phyloP scores from a whole-genome alignment of 2,113 vertebrate species.

The Tichodroma muraria region DNA sequence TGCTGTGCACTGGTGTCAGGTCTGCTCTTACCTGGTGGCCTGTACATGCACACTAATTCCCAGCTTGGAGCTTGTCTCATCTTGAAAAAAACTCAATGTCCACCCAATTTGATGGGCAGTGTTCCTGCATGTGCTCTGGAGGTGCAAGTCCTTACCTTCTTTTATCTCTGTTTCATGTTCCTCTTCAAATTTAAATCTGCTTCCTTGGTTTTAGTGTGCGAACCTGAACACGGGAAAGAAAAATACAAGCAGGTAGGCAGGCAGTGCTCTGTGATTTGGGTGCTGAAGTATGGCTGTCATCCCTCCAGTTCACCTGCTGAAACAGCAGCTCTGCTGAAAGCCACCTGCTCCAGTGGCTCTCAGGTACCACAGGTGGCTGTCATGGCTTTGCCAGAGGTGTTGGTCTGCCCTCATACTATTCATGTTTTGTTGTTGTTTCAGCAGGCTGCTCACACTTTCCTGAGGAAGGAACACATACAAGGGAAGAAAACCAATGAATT shows the following conservation, averaged over 20 bases:
- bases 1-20: background rate
- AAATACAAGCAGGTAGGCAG: background rate
- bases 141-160: background rate
- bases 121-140: background rate
- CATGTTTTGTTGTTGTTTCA: background rate
- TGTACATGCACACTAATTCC: fast-evolving
- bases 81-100: background rate
- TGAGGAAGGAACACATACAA: background rate
- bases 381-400: background rate
- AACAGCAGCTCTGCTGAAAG: too few relatives aligned
- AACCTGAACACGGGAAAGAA: background rate
- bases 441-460: background rate
- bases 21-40: background rate
- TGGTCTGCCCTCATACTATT: background rate
- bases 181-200: background rate
- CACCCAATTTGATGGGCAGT: background rate
- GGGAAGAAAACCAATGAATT: background rate
- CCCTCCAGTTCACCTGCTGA: background rate
- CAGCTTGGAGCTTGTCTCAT: background rate
- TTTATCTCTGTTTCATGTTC: background rate
- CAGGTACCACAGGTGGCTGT: background rate
- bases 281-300: background rate
- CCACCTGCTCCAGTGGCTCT: background rate
- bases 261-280: background rate
- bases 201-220: background rate